Percentiles rank a stretch among this genome's conserved stretches.
Evolutionary conservation across 92 coral and sea anemone species (phyloP).

Genomic region (Epizoanthus ramosus): DNA sequence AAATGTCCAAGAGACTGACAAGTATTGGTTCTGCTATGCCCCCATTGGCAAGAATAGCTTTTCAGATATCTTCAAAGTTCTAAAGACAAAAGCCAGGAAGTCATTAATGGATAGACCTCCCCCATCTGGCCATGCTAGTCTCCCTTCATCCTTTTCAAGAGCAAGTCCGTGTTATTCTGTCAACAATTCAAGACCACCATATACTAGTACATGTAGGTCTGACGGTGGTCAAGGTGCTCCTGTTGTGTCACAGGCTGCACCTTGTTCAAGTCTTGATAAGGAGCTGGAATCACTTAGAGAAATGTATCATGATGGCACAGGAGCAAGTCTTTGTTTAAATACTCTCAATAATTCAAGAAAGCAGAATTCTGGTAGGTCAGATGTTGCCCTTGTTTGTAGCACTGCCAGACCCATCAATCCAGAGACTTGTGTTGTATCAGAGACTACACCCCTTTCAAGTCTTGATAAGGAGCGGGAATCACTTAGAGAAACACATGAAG

Average conservation of each 20-base stretch:
- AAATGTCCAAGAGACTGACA: neutral
- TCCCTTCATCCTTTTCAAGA: neutral
- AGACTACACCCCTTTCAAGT: too few species aligned
- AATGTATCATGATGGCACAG: neutral
- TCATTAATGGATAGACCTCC: constrained; percentile 9
- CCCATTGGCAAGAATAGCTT: constrained; percentile 20
- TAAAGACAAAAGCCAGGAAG: constrained; percentile 20
- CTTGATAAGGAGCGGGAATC: too few species aligned
- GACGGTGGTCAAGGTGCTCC: too few species aligned
- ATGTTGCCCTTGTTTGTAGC: too few species aligned
- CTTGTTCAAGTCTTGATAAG: too few species aligned
- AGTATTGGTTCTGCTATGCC: constrained; percentile 25
- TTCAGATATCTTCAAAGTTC: constrained; percentile 18
- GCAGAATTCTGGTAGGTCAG: neutral
- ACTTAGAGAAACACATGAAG: too few species aligned
- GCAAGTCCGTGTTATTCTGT: neutral
- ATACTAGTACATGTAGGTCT: neutral
- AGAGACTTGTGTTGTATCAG: too few species aligned
- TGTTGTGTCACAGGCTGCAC: too few species aligned
- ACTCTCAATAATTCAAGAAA: neutral
- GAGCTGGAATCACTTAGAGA: too few species aligned
- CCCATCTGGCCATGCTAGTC: neutral
- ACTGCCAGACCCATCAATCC: too few species aligned
- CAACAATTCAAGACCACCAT: neutral
- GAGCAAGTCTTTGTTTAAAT: neutral